These are phyloP conservation scores for Drosophila eugracilis DNA, from an alignment of 1,140 invertebrate species.

Conservation along the genomic window DNA sequence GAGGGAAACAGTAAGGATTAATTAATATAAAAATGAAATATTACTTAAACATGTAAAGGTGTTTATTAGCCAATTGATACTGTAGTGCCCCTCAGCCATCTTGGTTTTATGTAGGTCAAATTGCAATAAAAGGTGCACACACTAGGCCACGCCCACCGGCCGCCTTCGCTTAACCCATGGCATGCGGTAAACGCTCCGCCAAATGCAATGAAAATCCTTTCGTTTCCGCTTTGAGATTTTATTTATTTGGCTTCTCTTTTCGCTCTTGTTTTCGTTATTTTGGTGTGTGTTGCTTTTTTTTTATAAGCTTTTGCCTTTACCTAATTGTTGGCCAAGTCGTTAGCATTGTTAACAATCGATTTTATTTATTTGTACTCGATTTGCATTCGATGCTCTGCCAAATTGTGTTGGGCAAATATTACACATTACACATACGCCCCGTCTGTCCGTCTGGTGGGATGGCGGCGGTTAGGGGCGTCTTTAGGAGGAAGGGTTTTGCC, in stretches of 20 bases:
- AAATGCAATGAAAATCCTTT: slow-evolving; percentile 53
- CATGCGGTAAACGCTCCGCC: slow-evolving; percentile 32
- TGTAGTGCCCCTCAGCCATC: slow-evolving; percentile 3
- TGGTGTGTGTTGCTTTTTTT: not conserved
- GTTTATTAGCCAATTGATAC: not conserved
- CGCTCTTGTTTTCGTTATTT: too few species aligned
- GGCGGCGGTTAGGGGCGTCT: not conserved
- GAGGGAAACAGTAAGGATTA: too few species aligned
- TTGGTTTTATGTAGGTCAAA: slow-evolving; percentile 48
- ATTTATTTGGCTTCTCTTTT: slow-evolving; percentile 21
- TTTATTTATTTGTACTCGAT: slow-evolving; percentile 45
- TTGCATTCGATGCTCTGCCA: slow-evolving; percentile 45
- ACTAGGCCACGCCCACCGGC: slow-evolving; percentile 21
- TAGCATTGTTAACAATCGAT: slow-evolving; percentile 48
- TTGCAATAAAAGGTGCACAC: slow-evolving; percentile 62
- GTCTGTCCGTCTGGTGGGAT: not conserved
- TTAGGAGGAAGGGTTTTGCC: not conserved
- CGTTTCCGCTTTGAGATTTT: slow-evolving; percentile 43
- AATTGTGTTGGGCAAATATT: slow-evolving; percentile 54
- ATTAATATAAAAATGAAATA: not conserved
- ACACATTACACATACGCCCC: slow-evolving; percentile 57
- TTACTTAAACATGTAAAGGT: too few species aligned
- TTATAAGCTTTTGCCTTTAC: slow-evolving; percentile 4
- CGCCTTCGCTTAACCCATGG: slow-evolving; percentile 37
- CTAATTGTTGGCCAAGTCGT: slow-evolving; percentile 49